phyloP scores from a whole-genome alignment of 2,888 invertebrate species.

The Apamea crenata region DNA sequence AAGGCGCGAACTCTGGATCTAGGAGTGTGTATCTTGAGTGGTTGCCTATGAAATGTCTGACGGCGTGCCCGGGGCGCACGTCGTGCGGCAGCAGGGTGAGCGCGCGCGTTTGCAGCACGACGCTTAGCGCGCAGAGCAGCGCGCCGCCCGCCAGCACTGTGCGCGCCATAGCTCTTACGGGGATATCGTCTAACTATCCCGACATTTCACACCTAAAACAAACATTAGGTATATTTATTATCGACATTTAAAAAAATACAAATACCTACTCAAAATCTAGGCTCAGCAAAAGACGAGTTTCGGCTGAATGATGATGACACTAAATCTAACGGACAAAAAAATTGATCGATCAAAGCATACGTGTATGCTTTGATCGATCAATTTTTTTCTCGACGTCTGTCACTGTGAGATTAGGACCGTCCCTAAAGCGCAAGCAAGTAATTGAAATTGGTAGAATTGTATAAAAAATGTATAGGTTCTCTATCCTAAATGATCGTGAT shows the following conservation, averaged over 20 bases:
- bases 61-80: constrained; percentile 96
- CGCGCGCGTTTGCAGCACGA: constrained; percentile 80
- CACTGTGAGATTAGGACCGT: constrained; percentile 10
- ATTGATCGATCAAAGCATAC: no score
- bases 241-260: no score
- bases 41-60: constrained; percentile 93
- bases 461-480: neutral
- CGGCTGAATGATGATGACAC: neutral
- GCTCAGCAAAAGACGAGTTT: constrained; percentile 1
- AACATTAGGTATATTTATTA: constrained; percentile 23
- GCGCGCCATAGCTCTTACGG: constrained; percentile 81
- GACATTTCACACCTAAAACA: constrained; percentile 85
- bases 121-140: constrained; percentile 82
- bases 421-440: neutral
- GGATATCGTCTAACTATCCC: constrained; percentile 76
- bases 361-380: constrained; percentile 7
- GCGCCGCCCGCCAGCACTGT: constrained; percentile 83
- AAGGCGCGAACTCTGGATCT: constrained; percentile 95
- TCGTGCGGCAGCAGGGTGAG: constrained; percentile 95
- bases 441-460: constrained; percentile 18
- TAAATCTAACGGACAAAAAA: constrained; percentile 13
- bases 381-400: constrained; percentile 9
- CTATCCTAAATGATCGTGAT: neutral
- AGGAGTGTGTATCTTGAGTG: constrained; percentile 90
- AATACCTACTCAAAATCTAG: neutral